Evolutionary conservation across 1,140 invertebrate genomes (phyloP).

Genomic region (Meloidogyne exigua): DNA sequence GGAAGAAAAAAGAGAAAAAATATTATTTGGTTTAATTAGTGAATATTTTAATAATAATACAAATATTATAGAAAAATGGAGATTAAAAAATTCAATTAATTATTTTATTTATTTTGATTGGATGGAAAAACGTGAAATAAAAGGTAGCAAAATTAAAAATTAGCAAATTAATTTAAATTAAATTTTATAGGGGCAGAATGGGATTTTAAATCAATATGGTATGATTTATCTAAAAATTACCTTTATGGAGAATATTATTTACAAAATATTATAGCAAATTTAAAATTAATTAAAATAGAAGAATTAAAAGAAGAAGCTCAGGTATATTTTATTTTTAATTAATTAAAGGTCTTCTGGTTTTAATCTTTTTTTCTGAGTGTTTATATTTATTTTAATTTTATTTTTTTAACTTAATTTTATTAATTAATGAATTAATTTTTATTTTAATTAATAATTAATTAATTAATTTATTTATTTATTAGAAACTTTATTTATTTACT

Average conservation of each 20-base stretch:
- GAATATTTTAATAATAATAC: not conserved
- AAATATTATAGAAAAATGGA: conserved; percentile 3
- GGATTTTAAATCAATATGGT: not conserved
- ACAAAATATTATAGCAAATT: not conserved
- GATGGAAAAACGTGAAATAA: not conserved
- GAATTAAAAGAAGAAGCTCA: not conserved
- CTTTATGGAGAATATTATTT: not conserved
- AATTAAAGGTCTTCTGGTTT: too few species aligned
- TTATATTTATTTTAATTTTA: too few species aligned
- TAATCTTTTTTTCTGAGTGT: too few species aligned
- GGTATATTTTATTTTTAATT: not conserved
- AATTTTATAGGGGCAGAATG: not conserved
- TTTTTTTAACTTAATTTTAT: too few species aligned
- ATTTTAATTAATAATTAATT: not conserved
- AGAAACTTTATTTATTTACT: not conserved
- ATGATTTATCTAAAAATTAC: not conserved
- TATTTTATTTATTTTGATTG: conserved; percentile 3
- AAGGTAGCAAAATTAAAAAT: not conserved
- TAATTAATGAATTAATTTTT: too few species aligned
- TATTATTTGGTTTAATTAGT: not conserved
- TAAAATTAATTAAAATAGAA: not conserved
- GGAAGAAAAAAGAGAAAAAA: conserved; percentile 2
- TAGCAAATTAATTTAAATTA: not conserved
- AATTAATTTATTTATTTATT: not conserved
- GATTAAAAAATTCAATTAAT: not conserved